phyloP scores from a whole-genome alignment of 2,888 invertebrate species.

The Steinernema hermaphroditum region DNA sequence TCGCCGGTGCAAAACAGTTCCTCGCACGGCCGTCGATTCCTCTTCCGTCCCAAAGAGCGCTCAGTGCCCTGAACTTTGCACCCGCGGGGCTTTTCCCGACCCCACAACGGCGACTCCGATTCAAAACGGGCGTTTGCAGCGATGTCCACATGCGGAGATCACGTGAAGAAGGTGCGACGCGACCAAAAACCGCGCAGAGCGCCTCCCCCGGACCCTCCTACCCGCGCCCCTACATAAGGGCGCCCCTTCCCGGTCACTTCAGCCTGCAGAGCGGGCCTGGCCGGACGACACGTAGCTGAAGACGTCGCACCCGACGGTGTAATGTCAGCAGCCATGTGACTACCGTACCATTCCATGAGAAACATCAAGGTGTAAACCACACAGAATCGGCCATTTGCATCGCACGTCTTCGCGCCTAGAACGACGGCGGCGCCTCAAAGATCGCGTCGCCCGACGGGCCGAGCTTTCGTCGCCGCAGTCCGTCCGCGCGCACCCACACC shows the following conservation, averaged over 20 bases:
- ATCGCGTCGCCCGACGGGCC: constrained; percentile 2
- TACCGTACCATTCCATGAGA: not conserved
- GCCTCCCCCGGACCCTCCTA: not conserved
- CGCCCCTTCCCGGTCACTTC: not conserved
- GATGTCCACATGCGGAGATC: not conserved
- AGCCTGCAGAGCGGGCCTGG: constrained; percentile 5
- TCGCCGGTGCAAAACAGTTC: not conserved
- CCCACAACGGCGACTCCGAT: not conserved
- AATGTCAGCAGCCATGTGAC: constrained; percentile 10
- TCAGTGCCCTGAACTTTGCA: constrained; percentile 1
- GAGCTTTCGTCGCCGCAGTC: not conserved
- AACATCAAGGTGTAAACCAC: constrained; percentile 7
- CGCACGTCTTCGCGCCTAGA: constrained; percentile 2
- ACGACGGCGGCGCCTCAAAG: too few relatives aligned
- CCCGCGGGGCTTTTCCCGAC: constrained; percentile 21
- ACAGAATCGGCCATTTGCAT: not conserved
- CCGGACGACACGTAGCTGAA: not conserved
- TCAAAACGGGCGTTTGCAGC: too few relatives aligned
- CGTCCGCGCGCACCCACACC: not conserved
- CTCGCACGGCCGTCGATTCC: not conserved
- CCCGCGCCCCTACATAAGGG: not conserved
- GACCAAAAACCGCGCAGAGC: not conserved
- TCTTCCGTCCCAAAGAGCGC: not conserved
- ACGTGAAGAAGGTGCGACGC: not conserved
- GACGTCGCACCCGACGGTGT: not conserved